These are phyloP conservation scores for Nannobrachium achirus DNA, from an alignment of 2,113 vertebrate genomes.

Conservation along the genomic window DNA sequence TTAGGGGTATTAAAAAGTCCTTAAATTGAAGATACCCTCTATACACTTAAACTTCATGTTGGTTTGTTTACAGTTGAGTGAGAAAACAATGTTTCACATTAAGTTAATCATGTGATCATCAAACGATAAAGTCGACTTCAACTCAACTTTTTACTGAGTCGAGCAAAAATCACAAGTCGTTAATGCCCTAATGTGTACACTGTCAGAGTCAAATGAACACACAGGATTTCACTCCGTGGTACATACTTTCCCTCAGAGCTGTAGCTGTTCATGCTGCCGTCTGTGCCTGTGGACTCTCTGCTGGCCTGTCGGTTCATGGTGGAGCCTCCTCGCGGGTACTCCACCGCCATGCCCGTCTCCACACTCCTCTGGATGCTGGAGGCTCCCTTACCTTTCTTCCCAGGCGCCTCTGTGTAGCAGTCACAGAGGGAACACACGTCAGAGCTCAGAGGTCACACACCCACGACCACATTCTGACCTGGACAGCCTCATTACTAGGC, in stretches of 20 bases:
- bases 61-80: no score
- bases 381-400: constrained; percentile 86
- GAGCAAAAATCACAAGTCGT: no score
- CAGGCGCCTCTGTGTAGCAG: constrained; percentile 79
- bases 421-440: constrained; percentile 6
- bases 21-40: no score
- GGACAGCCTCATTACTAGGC: no score
- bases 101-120: no score
- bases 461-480: background rate
- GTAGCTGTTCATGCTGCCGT: constrained; percentile 98
- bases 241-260: constrained; percentile 99
- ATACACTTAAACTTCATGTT: no score
- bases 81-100: no score
- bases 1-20: no score
- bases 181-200: no score
- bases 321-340: constrained; percentile 85
- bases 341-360: constrained; percentile 97
- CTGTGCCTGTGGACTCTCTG: constrained; percentile 93
- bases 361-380: constrained; percentile 94
- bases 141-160: no score
- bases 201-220: no score
- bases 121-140: no score
- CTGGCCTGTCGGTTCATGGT: constrained; percentile 95
- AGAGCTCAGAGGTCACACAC: background rate
- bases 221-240: background rate